Evolutionary conservation across 2,113 vertebrate genomes (phyloP), one percentile per base, ranked within the genome.

Genomic region (Sebastes schlegelii): DNA sequence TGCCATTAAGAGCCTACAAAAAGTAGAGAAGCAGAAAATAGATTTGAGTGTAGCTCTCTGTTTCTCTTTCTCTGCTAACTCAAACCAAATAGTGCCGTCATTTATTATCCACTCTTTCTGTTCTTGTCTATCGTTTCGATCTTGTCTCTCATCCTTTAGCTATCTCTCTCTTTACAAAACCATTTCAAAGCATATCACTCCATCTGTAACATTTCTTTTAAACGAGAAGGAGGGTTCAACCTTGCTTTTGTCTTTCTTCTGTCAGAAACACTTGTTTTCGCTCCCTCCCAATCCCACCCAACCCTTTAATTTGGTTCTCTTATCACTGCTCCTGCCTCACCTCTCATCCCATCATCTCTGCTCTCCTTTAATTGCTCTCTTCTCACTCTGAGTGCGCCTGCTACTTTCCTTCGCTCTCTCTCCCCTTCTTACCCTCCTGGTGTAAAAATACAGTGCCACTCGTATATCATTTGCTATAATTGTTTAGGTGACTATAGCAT

Each of bases 401-500:
- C 17, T 81, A 16, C 14, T 81, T n/a, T 70, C 69, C 63, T 78
- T 34, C 1, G 1, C n/a, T 51, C 9, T 9, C 43, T 49, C 42
- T 5, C 48, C 8, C 23, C 11, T 13, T 5, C 58, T 6, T 61
- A 17, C 45, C n/a, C 52, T 68, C 34, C 54, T 16, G 23, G 61
- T 57, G 74, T 85, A 80, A 82, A 89, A 86, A 77, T 82, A 79
- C 89, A 88, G 83, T 70, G 49, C 48, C 62, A 85, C 89, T 71
- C 84, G 43, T 93, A 91, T 92, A 94, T 94, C 92, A 95, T 95
- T 94, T 92, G 82, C 77, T 70, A 46, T 94, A 93, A 95, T 95
- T 94, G 91, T 92, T 85, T 92, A 91, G 93, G 93, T 95, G 92
- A 93, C 92, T 92, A 90, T 88, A 84, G 91, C 73, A 7, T 84